Evolutionary conservation across 1,140 invertebrate genomes (phyloP).

Genomic region (Sitodiplosis mosellana): DNA sequence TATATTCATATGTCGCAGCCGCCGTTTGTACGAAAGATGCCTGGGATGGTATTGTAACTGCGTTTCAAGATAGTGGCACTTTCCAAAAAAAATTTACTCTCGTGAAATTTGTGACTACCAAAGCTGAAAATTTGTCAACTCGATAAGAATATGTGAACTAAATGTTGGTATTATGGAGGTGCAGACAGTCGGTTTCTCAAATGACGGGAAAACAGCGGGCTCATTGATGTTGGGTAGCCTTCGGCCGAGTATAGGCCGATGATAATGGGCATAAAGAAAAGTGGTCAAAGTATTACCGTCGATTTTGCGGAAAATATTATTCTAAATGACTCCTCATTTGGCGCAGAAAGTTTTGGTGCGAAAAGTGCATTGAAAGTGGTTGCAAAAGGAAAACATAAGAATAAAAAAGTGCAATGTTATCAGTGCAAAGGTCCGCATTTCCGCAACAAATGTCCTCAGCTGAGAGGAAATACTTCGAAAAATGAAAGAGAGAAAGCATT

Average conservation of each 20-base stretch:
- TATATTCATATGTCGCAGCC: background rate
- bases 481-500: background rate
- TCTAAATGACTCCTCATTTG: constrained; percentile 3
- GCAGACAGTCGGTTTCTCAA: background rate
- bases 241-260: constrained; percentile 19
- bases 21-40: background rate
- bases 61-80: background rate
- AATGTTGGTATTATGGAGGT: background rate
- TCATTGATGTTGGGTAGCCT: constrained; percentile 21
- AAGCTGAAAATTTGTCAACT: background rate
- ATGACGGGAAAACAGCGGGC: constrained; percentile 13
- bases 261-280: constrained; percentile 21
- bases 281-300: constrained; percentile 13
- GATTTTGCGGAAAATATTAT: constrained; percentile 21
- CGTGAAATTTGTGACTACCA: background rate
- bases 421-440: background rate
- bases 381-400: background rate
- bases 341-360: background rate
- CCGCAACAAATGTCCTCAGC: background rate
- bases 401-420: background rate
- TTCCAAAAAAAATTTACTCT: background rate
- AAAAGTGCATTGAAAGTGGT: background rate
- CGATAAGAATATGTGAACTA: constrained; percentile 2
- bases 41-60: background rate
- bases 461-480: background rate